Percentiles rank a stretch among this genome's conserved stretches.
phyloP scores from a whole-genome alignment of 2,113 vertebrate genomes.

The Zonotrichia leucophrys region DNA sequence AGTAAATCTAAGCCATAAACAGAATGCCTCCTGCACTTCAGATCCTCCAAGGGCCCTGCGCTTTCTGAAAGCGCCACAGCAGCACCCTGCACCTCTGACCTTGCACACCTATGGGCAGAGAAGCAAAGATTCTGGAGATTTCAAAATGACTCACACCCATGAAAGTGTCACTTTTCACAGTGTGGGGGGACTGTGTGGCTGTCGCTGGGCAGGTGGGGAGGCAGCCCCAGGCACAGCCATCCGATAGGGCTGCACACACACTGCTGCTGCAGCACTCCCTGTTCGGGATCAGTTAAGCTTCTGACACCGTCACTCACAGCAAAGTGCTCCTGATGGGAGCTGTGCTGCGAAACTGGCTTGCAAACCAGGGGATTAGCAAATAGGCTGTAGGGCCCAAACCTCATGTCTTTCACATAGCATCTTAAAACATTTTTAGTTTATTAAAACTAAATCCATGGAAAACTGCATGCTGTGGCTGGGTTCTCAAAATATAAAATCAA shows the following conservation, averaged over 20 bases:
- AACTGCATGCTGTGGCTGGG: not conserved
- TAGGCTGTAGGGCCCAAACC: not conserved
- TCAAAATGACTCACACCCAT: fast-evolving
- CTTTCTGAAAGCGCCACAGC: not conserved
- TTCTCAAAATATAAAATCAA: not conserved
- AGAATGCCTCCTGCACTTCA: not conserved
- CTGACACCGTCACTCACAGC: not conserved
- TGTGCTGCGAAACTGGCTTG: not conserved
- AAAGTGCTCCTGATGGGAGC: not conserved
- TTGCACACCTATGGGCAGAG: not conserved
- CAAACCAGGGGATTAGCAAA: not conserved
- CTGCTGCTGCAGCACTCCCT: not conserved
- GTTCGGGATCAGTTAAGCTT: slow-evolving; percentile 40
- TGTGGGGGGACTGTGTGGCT: not conserved
- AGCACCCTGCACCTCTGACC: not conserved
- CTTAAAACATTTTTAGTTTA: not conserved
- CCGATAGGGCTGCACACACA: not conserved
- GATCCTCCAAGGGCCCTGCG: not conserved
- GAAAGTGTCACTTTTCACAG: not conserved
- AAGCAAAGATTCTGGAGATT: not conserved
- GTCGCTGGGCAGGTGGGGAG: fast-evolving
- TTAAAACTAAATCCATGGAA: not conserved
- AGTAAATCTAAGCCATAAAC: slow-evolving; percentile 35
- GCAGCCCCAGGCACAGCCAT: not conserved
- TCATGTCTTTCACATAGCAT: not conserved